These are phyloP conservation scores for Pygoscelis antarcticus DNA, from an alignment of 2,113 vertebrate species.

Conservation along the genomic window DNA sequence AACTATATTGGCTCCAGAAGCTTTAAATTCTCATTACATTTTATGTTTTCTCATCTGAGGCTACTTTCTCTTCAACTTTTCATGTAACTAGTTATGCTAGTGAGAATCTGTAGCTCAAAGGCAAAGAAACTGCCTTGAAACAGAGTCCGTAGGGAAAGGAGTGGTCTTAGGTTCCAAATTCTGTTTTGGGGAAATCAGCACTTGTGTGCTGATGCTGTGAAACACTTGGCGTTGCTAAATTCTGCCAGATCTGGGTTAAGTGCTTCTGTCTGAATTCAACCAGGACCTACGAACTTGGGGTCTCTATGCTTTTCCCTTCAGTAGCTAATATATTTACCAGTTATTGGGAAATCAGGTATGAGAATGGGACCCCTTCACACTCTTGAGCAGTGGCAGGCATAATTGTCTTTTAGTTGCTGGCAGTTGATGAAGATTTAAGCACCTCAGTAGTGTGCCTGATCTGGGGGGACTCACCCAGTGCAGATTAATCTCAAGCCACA, in stretches of 20 bases:
- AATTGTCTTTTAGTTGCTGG: neutral
- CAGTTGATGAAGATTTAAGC: neutral
- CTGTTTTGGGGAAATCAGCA: neutral
- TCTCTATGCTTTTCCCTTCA: neutral
- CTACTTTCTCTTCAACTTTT: neutral
- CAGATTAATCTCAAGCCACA: neutral
- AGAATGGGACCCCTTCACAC: neutral
- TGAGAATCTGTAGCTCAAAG: neutral
- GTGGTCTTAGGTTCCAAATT: neutral
- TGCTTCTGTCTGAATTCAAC: neutral
- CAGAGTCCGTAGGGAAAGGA: rapidly evolving
- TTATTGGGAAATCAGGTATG: neutral
- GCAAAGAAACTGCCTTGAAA: neutral
- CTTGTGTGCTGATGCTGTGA: neutral
- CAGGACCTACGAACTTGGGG: neutral
- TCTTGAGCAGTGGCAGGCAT: neutral
- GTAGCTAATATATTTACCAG: neutral
- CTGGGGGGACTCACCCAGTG: neutral
- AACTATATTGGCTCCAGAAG: neutral
- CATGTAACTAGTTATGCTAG: neutral
- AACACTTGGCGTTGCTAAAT: neutral
- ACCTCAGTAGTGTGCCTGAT: neutral
- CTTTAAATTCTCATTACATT: neutral
- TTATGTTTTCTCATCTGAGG: neutral
- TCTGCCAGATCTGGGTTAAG: neutral